phyloP scores from a whole-genome alignment of 2,888 invertebrate genomes.

The Microplitis deprimator region DNA sequence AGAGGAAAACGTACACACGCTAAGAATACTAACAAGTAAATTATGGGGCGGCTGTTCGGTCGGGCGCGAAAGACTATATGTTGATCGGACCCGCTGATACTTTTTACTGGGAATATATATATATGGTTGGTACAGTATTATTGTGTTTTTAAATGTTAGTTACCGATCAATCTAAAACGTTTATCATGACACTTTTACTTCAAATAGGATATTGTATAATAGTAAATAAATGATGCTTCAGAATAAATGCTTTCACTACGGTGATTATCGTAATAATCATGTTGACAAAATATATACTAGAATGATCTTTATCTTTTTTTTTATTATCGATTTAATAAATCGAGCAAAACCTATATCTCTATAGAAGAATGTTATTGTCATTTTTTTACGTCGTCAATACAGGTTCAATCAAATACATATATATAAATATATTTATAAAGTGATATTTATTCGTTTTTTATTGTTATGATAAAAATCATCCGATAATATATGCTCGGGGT shows the following conservation, averaged over 20 bases:
- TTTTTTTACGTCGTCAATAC: not conserved
- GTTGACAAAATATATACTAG: not conserved
- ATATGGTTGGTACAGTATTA: slow-evolving; percentile 33
- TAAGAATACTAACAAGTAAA: slow-evolving; percentile 66
- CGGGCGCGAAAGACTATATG: slow-evolving; percentile 49
- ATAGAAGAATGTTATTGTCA: not conserved
- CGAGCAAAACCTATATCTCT: not conserved
- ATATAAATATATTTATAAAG: not conserved
- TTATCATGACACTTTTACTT: slow-evolving; percentile 24
- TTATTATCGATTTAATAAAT: slow-evolving; percentile 21
- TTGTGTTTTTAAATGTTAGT: slow-evolving; percentile 26
- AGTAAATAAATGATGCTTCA: not conserved
- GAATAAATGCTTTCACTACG: not conserved
- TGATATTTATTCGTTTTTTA: slow-evolving; percentile 7
- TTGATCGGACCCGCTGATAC: slow-evolving; percentile 36
- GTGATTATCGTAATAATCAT: not conserved
- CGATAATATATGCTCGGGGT: slow-evolving; percentile 44
- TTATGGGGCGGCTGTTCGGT: slow-evolving; percentile 65
- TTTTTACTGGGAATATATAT: slow-evolving; percentile 32
- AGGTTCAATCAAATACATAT: not conserved
- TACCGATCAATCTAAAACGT: slow-evolving; percentile 25
- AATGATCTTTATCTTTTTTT: slow-evolving; percentile 9
- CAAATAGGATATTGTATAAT: slow-evolving; percentile 10
- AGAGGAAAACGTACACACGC: slow-evolving; percentile 21
- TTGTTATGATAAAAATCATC: slow-evolving; percentile 18